Evolutionary conservation across 92 coral and sea anemone species (phyloP).

Genomic region (Paragorgia papillata): DNA sequence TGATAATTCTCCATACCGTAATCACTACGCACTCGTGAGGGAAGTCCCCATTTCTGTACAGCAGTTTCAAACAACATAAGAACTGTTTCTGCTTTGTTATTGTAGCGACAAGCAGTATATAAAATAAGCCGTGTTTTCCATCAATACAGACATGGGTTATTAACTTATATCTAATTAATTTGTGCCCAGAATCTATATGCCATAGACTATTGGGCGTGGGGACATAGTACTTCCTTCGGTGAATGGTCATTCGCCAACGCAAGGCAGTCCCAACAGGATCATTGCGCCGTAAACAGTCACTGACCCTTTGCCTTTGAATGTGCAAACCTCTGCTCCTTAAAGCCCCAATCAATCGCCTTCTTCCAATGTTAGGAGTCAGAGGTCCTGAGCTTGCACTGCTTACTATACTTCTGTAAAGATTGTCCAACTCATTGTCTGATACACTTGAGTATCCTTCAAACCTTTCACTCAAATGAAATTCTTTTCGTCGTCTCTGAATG

Average conservation of each 20-base stretch:
- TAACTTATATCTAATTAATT: too few relatives aligned
- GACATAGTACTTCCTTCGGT: conserved; percentile 62
- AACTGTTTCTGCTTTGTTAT: conserved; percentile 61
- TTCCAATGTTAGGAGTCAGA: conserved; percentile 63
- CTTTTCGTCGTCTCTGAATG: too few relatives aligned
- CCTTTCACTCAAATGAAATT: too few relatives aligned
- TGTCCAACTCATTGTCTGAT: conserved; percentile 57
- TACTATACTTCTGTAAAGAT: conserved; percentile 44
- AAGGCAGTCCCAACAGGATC: conserved; percentile 69
- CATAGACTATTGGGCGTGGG: conserved; percentile 60
- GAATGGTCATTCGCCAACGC: too few relatives aligned
- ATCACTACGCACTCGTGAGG: too few relatives aligned
- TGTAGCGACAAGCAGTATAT: conserved; percentile 53
- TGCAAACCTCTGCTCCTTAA: too few relatives aligned
- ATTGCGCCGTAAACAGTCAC: conserved; percentile 55
- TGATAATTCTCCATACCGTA: too few relatives aligned
- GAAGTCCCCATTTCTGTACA: conserved; percentile 51
- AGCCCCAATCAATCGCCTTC: conserved; percentile 57
- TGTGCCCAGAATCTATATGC: conserved; percentile 61
- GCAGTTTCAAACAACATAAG: conserved; percentile 48
- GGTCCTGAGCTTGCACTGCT: conserved; percentile 46
- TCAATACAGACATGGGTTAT: conserved; percentile 61
- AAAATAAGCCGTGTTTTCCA: conserved; percentile 55
- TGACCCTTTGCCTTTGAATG: conserved; percentile 62
- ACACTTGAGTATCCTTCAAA: conserved; percentile 48